Conservation (phyloP, 2,113 vertebrate genomes). For the Tympanuchus pallidicinctus region DNA sequence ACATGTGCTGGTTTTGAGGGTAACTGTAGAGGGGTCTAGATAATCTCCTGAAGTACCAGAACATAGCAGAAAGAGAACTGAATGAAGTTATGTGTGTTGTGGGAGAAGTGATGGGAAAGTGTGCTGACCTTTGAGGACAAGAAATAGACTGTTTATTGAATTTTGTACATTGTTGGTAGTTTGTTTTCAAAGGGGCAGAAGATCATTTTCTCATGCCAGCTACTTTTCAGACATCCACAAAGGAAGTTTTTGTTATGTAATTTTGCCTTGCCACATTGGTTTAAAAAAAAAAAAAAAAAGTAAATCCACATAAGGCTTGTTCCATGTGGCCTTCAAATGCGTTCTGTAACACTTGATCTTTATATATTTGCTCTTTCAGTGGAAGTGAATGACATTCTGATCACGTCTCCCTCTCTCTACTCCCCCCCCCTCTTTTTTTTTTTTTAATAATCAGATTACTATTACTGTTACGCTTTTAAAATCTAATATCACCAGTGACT, state of each 20-base stretch:
- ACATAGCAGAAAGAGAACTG: slow-evolving; percentile 44
- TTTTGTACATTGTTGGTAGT: background rate
- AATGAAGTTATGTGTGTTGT: slow-evolving; percentile 39
- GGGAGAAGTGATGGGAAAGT: slow-evolving; percentile 34
- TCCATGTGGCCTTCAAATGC: background rate
- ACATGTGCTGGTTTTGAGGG: slow-evolving; percentile 75
- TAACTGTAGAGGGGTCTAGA: slow-evolving; percentile 69
- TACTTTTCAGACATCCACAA: background rate
- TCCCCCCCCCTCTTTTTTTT: too few species aligned
- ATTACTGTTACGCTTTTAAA: background rate
- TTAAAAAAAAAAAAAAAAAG: background rate
- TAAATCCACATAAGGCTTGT: background rate
- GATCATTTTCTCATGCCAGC: background rate
- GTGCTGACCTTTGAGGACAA: slow-evolving; percentile 24
- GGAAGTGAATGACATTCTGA: background rate
- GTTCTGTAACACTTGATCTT: background rate
- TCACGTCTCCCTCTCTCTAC: background rate
- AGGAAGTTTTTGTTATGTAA: background rate
- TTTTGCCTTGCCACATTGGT: background rate
- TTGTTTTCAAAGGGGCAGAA: background rate
- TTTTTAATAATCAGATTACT: background rate
- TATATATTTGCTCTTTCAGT: background rate
- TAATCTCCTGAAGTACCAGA: slow-evolving; percentile 70
- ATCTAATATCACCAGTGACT: background rate
- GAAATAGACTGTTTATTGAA: background rate